Conservation (phyloP, 2,113 vertebrate genomes). For the Anser cygnoides region DNA sequence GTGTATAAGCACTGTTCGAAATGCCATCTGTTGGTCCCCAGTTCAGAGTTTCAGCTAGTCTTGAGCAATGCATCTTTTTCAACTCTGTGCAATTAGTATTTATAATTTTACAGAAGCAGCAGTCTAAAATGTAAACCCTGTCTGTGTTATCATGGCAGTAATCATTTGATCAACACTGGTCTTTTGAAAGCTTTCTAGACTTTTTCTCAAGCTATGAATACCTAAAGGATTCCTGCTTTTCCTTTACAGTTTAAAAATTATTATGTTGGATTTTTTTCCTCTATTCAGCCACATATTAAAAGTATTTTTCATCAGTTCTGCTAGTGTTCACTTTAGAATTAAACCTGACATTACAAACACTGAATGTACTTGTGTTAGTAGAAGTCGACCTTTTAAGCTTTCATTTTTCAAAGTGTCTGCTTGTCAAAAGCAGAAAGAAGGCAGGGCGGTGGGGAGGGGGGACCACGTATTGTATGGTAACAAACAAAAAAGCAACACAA, state of each 20-base stretch:
- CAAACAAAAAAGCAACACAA: conserved; percentile 4
- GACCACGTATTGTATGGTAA: not conserved
- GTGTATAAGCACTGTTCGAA: not conserved
- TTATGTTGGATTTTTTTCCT: not conserved
- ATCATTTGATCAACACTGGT: not conserved
- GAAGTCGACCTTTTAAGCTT: not conserved
- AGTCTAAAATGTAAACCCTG: not conserved
- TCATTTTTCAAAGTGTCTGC: not conserved
- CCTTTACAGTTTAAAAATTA: not conserved
- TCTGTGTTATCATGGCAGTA: conserved; percentile 27
- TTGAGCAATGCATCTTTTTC: conserved; percentile 10
- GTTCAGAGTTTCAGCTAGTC: not conserved
- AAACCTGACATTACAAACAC: not conserved
- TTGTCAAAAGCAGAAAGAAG: conserved; percentile 18
- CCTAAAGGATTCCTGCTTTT: not conserved
- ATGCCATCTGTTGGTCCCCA: not conserved
- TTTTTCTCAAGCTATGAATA: not conserved
- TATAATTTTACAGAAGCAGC: not conserved
- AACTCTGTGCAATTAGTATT: not conserved
- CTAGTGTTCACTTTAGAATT: not conserved
- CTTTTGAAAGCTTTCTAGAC: not conserved
- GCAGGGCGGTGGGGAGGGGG: not conserved
- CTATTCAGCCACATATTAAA: not conserved
- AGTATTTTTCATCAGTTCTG: not conserved
- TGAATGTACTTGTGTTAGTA: not conserved